Conservation (phyloP, 2,797 vertebrate genomes). For the Rousettus madagascariensis region DNA sequence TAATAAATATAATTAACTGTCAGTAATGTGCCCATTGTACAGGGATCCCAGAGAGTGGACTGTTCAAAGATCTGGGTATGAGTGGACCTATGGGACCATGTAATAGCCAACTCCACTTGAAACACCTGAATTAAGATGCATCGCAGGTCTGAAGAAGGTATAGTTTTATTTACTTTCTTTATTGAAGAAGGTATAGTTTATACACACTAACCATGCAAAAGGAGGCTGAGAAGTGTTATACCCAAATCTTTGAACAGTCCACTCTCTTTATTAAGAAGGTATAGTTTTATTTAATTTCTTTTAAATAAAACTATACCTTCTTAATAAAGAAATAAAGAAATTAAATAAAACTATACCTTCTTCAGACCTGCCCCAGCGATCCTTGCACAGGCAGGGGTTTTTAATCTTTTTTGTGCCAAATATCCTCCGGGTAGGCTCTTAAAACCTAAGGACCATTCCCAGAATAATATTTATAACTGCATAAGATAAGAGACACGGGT, state of each 20-base stretch:
- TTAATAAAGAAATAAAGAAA: too few relatives aligned
- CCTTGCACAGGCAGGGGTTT: not conserved
- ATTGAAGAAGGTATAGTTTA: too few relatives aligned
- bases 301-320: not conserved
- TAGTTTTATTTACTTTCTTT: too few relatives aligned
- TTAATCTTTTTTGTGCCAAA: not conserved
- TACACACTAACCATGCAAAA: too few relatives aligned
- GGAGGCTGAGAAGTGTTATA: too few relatives aligned
- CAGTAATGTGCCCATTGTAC: conserved; percentile 38
- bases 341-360: not conserved
- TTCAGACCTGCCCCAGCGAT: not conserved
- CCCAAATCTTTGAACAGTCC: too few relatives aligned
- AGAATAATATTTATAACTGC: not conserved
- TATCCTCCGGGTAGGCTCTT: not conserved
- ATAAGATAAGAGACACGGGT: not conserved
- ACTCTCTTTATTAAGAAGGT: too few relatives aligned
- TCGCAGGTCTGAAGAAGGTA: not conserved
- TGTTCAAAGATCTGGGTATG: conserved; percentile 18
- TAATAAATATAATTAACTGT: conserved; percentile 51
- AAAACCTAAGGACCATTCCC: not conserved
- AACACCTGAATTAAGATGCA: conserved; percentile 8
- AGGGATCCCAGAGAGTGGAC: conserved; percentile 51
- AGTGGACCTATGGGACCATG: not conserved
- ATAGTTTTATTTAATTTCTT: too few relatives aligned
- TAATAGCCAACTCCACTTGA: conserved; percentile 14